phyloP scores from a whole-genome alignment of 2,113 vertebrate species.

The Gobio gobio region DNA sequence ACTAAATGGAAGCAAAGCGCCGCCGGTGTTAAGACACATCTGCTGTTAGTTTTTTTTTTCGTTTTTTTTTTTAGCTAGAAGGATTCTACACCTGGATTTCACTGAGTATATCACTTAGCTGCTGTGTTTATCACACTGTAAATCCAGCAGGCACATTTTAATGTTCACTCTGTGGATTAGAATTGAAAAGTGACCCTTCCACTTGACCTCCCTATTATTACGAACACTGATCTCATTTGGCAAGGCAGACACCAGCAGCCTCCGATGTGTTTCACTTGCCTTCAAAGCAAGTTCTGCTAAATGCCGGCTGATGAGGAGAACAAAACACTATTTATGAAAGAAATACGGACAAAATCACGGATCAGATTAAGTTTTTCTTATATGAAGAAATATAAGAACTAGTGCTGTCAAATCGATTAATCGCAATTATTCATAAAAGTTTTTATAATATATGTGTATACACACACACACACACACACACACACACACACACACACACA shows the following conservation, averaged over 20 bases:
- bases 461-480: too few species aligned
- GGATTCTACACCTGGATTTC: slow-evolving; percentile 33
- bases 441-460: too few species aligned
- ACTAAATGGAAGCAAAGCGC: slow-evolving; percentile 1
- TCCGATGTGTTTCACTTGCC: slow-evolving; percentile 73
- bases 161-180: slow-evolving; percentile 68
- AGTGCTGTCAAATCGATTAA: too few species aligned
- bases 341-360: neutral
- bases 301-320: slow-evolving; percentile 66
- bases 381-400: neutral
- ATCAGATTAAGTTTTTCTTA: slow-evolving; percentile 46
- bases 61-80: neutral
- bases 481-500: too few species aligned
- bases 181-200: slow-evolving; percentile 76
- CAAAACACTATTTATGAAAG: slow-evolving; percentile 42
- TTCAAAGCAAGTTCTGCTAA: slow-evolving; percentile 76
- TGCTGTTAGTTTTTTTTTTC: neutral
- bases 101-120: neutral
- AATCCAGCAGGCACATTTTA: slow-evolving; percentile 26
- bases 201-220: slow-evolving; percentile 82
- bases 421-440: too few species aligned
- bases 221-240: slow-evolving; percentile 82
- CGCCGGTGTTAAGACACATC: slow-evolving; percentile 13
- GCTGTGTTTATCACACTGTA: slow-evolving; percentile 39
- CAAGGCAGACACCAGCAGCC: slow-evolving; percentile 74